Base-by-base conservation (phyloP, 2,888 invertebrate species). In the Calameuta filiformis region DNA sequence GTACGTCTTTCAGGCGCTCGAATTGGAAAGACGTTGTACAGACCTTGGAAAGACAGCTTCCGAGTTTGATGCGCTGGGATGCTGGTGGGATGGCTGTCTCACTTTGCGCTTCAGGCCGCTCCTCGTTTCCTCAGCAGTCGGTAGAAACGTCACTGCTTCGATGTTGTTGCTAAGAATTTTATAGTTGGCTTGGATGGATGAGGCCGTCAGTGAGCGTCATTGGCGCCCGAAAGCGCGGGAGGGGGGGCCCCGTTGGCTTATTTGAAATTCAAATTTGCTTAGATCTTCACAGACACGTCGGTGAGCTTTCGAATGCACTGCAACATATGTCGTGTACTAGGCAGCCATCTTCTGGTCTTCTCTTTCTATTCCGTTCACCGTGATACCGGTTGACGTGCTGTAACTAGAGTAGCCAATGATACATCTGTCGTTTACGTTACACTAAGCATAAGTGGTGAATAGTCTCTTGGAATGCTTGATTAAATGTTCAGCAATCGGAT, bases 201-300 rank as follows among this genome's bases (percentile, higher is more conserved):
- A 56, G 23, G 33, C 33, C 23, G 23, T 56, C 40, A 56, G 23
- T 56, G 23, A 9, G 40, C 40, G 23, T 56, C 40, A 15, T 56
- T 56, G 40, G 23, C 23, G 9, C 15, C 9, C 6, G 40, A 23
- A 56, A 2, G 40, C 9, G 23, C 9, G 4, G 33, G 33, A 4
- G 33, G 33, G 33, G 4, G 33, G 33, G 23, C 73, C 33, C 0
- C 12, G 68, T 12, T 15, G 74, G 23, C 74, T 77, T 56, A 75
- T 77, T 77, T 77, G 74, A 77, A 77, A 77, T 77, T 77, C 69
- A 77, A 34, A 77, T 77, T 77, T 34, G 56, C 69, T 77, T 77
- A 33, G 74, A 77, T 68, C 69, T 69, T 68, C 56, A 69, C 34
- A 77, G 77, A 77, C 33, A 73, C 74, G 37, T 34, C 34, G 35